Evolutionary conservation across 2,797 vertebrate species (phyloP).

Genomic region (Zonotrichia albicollis): DNA sequence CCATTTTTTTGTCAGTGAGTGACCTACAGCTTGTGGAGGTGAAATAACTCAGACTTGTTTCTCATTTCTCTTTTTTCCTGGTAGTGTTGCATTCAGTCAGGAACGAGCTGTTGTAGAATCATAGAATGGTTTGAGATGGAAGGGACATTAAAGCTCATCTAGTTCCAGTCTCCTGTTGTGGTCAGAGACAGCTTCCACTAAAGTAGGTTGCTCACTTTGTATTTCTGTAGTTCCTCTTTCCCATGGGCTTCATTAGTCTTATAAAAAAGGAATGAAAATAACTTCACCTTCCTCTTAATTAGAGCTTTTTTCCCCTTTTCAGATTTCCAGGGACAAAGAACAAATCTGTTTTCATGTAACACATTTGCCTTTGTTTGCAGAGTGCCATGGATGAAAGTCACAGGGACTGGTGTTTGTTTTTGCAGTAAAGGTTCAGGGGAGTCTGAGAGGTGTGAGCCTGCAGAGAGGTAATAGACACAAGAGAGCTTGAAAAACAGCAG

Average conservation of each 20-base stretch:
- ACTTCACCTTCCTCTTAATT: not conserved
- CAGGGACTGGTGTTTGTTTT: not conserved
- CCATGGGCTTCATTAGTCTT: not conserved
- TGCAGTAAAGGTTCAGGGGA: not conserved
- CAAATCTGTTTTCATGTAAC: not conserved
- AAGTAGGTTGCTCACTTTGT: not conserved
- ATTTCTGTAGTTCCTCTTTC: not conserved
- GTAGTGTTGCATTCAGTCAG: not conserved
- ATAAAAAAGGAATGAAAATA: not conserved
- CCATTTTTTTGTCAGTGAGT: not conserved
- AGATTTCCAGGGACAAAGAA: not conserved
- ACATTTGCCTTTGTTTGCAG: not conserved
- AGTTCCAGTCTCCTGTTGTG: not conserved
- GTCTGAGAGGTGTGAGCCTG: not conserved
- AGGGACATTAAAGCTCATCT: not conserved
- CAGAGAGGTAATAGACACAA: not conserved
- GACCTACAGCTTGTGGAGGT: not conserved
- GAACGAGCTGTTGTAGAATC: not conserved
- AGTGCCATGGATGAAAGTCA: not conserved
- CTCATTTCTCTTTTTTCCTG: not conserved
- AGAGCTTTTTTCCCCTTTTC: fast-evolving
- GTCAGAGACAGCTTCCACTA: not conserved
- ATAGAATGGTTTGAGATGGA: not conserved
- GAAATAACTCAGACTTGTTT: not conserved
- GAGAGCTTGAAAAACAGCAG: not conserved